Evolutionary conservation across 2,113 vertebrate species (phyloP).

Genomic region (Pleuronectes platessa): DNA sequence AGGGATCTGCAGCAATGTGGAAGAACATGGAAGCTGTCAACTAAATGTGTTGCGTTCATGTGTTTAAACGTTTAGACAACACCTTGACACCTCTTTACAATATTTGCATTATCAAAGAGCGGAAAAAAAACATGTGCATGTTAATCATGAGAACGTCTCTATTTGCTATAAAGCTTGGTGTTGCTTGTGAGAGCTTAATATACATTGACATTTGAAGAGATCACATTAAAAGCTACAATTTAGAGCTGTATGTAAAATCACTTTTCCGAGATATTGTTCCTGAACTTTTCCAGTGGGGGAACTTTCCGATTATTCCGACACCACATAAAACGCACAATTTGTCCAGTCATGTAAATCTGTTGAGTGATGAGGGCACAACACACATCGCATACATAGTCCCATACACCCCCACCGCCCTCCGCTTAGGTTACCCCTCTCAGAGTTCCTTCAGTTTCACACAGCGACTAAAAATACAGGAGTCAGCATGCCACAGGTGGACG

Average conservation of each 20-base stretch:
- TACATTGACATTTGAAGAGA: too few relatives aligned
- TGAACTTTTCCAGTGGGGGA: not conserved
- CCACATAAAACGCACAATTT: not conserved
- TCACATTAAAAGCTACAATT: not conserved
- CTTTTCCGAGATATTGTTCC: not conserved
- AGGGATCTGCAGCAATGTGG: constrained; percentile 1
- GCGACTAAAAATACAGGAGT: constrained; percentile 78
- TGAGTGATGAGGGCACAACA: constrained; percentile 5
- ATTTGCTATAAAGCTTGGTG: too few relatives aligned
- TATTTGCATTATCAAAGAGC: not conserved
- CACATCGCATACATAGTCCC: not conserved
- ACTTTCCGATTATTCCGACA: not conserved
- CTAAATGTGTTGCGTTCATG: not conserved
- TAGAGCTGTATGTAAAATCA: too few relatives aligned
- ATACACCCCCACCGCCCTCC: not conserved
- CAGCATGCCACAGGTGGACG: constrained; percentile 62
- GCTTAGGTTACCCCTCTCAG: constrained; percentile 59
- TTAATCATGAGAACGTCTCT: too few relatives aligned
- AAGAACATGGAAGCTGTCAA: too few relatives aligned
- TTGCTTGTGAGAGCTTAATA: too few relatives aligned
- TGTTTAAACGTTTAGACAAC: not conserved
- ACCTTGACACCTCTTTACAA: too few relatives aligned
- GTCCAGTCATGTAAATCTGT: not conserved
- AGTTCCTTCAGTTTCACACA: constrained; percentile 77
- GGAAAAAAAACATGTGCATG: too few relatives aligned